Base-by-base conservation (phyloP, 2,797 vertebrate genomes). In the Aselliscus stoliczkanus region DNA sequence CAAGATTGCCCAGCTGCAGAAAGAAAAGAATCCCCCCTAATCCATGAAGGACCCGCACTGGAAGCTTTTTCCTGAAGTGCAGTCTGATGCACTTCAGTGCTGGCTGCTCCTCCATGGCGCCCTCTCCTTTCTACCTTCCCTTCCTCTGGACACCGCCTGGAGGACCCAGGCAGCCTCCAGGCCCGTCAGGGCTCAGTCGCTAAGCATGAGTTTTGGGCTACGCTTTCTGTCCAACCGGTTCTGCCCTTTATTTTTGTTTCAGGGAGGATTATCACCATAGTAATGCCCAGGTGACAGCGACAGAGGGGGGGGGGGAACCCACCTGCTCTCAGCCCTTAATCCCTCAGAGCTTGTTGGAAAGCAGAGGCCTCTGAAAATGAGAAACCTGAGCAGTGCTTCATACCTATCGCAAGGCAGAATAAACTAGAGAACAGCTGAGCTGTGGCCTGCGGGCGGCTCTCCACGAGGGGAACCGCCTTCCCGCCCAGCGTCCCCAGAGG, bases 191-290 rank as follows among this genome's bases (percentile, higher is more conserved):
- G 34, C 77, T 95, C 73, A 0, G 54, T 2, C 97, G 90, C 93
- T 79, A 47, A 37, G 76, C 11, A 67, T 70, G 65, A 91, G 81
- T 90, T 67, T 90, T 83, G 31, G 0, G 11, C 90, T 84, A 90
- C 95, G 98, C 98, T 99, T 98, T 99, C 99, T 98, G 99, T 98
- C 98, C 93, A 99, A 99, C 99, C 98, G 98, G 99, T 99, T 99
- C 98, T 98, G 97, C 98, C 98, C 83, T 96, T 97, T 98, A 97
- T 98, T 98, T 96, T 96, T 96, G 97, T 98, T 98, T 98, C 97
- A 95, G 97, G 98, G 98, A 98, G 98, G 98, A 97, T 98, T 96
- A 98, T 98, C 93, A 37, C 96, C 98, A 98, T 93, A 77, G 98
- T 76, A 64, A 99, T 98, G 96, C 98, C 98, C 98, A 99, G 98